A percentile compares a stretch with the other conserved stretches of the same genome.
These are phyloP conservation scores for Himalopsyche tibetana DNA, from an alignment of 2,888 invertebrate genomes.

Conservation along the genomic window DNA sequence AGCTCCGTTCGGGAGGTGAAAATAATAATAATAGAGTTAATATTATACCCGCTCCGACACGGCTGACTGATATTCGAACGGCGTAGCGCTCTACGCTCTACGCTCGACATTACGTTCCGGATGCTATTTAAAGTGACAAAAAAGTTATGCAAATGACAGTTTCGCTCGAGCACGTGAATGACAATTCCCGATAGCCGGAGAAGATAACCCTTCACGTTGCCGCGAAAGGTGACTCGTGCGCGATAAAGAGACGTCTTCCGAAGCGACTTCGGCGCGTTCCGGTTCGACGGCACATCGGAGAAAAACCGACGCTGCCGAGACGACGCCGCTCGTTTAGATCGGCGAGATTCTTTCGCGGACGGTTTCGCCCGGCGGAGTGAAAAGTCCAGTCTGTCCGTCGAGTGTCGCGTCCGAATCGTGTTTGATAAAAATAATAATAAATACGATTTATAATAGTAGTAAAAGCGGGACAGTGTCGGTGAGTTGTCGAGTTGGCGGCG, in stretches of 20 bases:
- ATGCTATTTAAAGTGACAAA: constrained; percentile 31
- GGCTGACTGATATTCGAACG: neutral
- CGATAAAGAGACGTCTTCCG: neutral
- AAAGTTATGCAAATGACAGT: constrained; percentile 34
- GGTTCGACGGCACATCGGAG: neutral
- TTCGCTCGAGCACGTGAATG: neutral
- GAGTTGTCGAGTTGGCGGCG: constrained; percentile 15
- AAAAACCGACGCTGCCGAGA: neutral
- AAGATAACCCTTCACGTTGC: neutral
- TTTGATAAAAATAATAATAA: constrained; percentile 34
- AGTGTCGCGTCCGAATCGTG: constrained; percentile 11
- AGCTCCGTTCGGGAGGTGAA: neutral
- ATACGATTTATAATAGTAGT: constrained; percentile 25
- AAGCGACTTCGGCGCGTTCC: constrained; percentile 8
- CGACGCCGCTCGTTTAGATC: constrained; percentile 9
- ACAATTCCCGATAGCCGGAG: constrained; percentile 18
- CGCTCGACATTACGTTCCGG: neutral
- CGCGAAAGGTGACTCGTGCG: constrained; percentile 30
- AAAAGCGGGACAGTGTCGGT: constrained; percentile 22
- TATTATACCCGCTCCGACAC: constrained; percentile 5
- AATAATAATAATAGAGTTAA: neutral
- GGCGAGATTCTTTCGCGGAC: neutral
- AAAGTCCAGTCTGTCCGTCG: constrained; percentile 4
- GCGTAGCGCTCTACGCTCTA: no score
- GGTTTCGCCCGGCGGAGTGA: neutral